Percentiles rank a stretch among this genome's conserved stretches.
Evolutionary conservation across 2,113 vertebrate species (phyloP).

Genomic region (Parus major): DNA sequence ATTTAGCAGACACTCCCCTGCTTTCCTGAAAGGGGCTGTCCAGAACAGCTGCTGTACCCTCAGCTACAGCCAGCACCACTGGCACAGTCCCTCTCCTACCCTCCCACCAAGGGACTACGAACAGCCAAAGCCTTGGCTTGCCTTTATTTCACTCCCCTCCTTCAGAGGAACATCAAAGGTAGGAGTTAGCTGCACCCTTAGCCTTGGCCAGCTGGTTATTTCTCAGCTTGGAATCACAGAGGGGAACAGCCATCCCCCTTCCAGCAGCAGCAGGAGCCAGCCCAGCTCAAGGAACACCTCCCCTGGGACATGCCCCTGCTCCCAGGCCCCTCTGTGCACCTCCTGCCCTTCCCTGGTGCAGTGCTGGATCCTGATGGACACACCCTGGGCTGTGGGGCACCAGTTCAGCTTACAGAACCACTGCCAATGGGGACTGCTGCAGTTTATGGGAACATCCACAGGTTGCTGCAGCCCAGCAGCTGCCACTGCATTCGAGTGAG

Average conservation of each 20-base stretch:
- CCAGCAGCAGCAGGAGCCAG: neutral
- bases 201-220: neutral
- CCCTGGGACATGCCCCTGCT: neutral
- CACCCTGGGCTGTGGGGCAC: neutral
- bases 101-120: neutral
- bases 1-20: neutral
- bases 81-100: neutral
- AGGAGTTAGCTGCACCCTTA: neutral
- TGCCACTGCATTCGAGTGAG: neutral
- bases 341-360: neutral
- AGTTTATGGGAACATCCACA: neutral
- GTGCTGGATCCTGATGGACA: neutral
- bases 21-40: rapidly evolving
- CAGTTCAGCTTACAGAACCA: neutral
- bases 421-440: neutral
- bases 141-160: neutral
- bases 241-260: neutral
- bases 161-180: neutral
- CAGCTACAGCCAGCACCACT: neutral
- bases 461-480: neutral
- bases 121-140: neutral
- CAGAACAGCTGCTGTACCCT: neutral
- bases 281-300: neutral
- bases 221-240: neutral
- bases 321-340: neutral